A percentile compares a stretch with the other conserved stretches of the same genome.
These are phyloP conservation scores for Haplotaxodon microlepis DNA, from an alignment of 2,113 vertebrate genomes.

Conservation along the genomic window DNA sequence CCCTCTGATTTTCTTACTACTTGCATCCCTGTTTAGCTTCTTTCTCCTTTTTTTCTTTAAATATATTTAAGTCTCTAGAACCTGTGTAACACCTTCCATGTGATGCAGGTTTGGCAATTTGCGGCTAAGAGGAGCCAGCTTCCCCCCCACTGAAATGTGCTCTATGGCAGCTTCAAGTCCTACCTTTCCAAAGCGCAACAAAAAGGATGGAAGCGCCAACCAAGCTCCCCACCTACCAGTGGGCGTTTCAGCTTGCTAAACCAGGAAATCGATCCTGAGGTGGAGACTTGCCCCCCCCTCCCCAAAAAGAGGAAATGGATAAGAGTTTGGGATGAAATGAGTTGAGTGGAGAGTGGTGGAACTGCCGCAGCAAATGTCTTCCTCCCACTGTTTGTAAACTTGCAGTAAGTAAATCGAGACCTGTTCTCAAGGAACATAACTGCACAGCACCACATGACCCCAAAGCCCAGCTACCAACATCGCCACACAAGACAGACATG, in stretches of 20 bases:
- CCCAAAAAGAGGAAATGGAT: conserved; percentile 46
- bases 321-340: conserved; percentile 60
- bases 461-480: conserved; percentile 55
- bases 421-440: conserved; percentile 38
- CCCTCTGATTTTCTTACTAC: conserved; percentile 28
- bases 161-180: conserved; percentile 54
- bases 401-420: conserved; percentile 69
- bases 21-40: conserved; percentile 57
- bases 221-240: neutral
- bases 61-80: conserved; percentile 57
- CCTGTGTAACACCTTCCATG: conserved; percentile 87
- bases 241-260: conserved; percentile 46
- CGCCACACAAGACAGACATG: conserved; percentile 51
- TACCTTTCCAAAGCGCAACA: conserved; percentile 40
- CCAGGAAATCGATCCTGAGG: conserved; percentile 35
- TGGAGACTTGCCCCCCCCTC: conserved; percentile 40
- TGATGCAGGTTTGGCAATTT: conserved; percentile 91
- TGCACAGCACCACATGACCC: conserved; percentile 55
- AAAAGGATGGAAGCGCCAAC: conserved; percentile 29
- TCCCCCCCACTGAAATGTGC: conserved; percentile 62
- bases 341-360: conserved; percentile 56
- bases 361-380: conserved; percentile 61
- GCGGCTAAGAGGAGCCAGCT: conserved; percentile 78
- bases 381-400: conserved; percentile 55
- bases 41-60: conserved; percentile 49